A percentile compares a stretch with the other conserved stretches of the same genome.
These are phyloP conservation scores for Myotis myotis DNA, from an alignment of 2,797 vertebrate species.

Conservation along the genomic window DNA sequence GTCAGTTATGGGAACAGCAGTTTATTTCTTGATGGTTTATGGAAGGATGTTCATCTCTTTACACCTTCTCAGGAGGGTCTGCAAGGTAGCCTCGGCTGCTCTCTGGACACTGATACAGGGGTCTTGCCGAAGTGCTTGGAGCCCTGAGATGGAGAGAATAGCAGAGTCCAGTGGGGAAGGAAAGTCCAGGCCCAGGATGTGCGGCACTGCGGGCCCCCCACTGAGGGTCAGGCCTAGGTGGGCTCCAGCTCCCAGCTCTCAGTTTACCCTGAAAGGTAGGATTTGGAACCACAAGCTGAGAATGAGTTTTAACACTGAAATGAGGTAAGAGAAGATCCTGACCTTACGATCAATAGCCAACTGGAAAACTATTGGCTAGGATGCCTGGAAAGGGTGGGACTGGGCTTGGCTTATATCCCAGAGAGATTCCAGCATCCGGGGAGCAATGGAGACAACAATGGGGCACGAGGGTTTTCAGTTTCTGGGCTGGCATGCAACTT, in stretches of 20 bases:
- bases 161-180: background rate
- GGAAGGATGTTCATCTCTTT: conserved; percentile 57
- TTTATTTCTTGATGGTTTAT: conserved; percentile 72
- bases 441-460: background rate
- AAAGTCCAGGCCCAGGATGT: background rate
- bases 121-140: conserved; percentile 68
- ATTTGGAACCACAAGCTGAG: background rate
- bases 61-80: conserved; percentile 73
- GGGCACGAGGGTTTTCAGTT: background rate
- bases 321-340: background rate
- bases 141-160: conserved; percentile 55
- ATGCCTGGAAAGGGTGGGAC: background rate
- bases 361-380: background rate
- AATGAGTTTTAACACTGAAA: background rate
- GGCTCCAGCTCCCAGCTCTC: background rate
- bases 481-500: background rate
- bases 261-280: background rate
- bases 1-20: conserved; percentile 46
- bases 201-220: rapidly evolving
- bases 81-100: conserved; percentile 66
- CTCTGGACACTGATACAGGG: conserved; percentile 74
- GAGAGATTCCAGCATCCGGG: background rate
- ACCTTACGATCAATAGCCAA: background rate
- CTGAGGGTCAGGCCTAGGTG: background rate
- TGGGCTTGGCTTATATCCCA: background rate